A percentile compares a stretch with the other conserved stretches of the same genome.
Evolutionary conservation across 37 sponge, comb jelly and placozoan genomes (phyloP).

Genomic region (Sycon ciliatum): DNA sequence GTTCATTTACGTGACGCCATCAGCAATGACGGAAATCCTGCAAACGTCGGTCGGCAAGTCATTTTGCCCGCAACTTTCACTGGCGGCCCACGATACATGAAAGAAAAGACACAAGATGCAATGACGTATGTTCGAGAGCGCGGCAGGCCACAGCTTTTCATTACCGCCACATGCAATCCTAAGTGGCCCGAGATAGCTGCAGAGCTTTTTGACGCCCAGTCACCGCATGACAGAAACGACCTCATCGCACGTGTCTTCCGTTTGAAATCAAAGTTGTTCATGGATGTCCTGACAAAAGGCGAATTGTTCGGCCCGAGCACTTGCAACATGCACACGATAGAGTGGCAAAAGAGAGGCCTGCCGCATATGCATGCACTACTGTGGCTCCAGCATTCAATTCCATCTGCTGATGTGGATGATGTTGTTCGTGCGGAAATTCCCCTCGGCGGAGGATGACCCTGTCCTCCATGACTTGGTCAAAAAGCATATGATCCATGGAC

Average conservation of each 20-base stretch:
- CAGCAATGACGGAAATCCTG: background rate
- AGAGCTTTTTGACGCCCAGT: background rate
- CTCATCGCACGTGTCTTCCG: conserved; percentile 5
- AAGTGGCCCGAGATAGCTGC: conserved; percentile 13
- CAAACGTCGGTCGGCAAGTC: background rate
- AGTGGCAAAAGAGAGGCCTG: conserved; percentile 37
- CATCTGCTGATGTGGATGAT: too few relatives aligned
- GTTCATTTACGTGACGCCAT: conserved; percentile 22
- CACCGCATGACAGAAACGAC: conserved; percentile 15
- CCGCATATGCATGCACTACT: conserved; percentile 25
- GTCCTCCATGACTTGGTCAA: conserved; percentile 16
- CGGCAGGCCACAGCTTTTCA: conserved; percentile 13
- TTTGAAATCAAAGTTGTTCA: background rate
- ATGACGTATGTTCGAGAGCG: background rate
- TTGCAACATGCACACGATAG: background rate
- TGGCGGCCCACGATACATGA: conserved; percentile 16
- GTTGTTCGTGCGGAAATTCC: too few relatives aligned
- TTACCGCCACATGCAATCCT: conserved; percentile 28
- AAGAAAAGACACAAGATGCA: conserved; percentile 14
- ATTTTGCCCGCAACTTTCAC: conserved; percentile 23
- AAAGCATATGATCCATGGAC: conserved; percentile 29
- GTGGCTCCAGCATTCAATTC: too few relatives aligned
- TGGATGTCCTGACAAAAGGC: conserved; percentile 2
- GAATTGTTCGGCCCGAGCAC: background rate
- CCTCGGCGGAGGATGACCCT: background rate